Conservation (phyloP, 2,797 vertebrate species). For the Sebastes steindachneri region DNA sequence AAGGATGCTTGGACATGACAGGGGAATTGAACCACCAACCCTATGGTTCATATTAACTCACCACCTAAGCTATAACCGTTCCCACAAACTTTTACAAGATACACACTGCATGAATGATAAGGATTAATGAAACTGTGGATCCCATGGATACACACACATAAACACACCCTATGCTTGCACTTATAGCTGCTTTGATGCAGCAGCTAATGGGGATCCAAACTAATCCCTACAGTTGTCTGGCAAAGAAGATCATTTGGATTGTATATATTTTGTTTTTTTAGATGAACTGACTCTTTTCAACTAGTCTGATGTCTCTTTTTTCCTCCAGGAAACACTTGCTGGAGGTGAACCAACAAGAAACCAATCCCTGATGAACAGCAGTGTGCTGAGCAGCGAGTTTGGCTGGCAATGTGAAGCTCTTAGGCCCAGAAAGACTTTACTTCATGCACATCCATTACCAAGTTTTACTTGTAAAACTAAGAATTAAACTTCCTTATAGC, state of each 20-base stretch:
- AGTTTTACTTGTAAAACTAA: neutral
- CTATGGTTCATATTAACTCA: neutral
- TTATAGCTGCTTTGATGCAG: neutral
- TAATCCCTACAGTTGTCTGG: neutral
- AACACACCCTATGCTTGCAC: neutral
- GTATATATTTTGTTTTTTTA: neutral
- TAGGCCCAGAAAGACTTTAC: neutral
- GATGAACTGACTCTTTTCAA: neutral
- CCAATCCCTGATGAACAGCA: neutral
- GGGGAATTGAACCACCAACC: neutral
- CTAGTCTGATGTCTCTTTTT: neutral
- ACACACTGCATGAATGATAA: neutral
- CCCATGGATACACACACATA: neutral
- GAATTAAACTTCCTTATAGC: neutral
- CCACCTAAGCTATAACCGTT: neutral
- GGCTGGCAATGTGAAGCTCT: neutral
- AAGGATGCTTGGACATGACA: neutral
- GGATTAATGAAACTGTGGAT: neutral
- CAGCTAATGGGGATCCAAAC: neutral
- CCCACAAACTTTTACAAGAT: neutral
- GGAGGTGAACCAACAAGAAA: neutral
- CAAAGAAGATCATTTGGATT: neutral
- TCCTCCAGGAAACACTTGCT: neutral
- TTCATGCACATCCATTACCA: neutral
- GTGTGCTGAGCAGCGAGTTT: neutral